Percentiles rank a stretch among this genome's conserved stretches.
Conservation (phyloP, 2,888 invertebrate species). For the Leptura quadrifasciata region DNA sequence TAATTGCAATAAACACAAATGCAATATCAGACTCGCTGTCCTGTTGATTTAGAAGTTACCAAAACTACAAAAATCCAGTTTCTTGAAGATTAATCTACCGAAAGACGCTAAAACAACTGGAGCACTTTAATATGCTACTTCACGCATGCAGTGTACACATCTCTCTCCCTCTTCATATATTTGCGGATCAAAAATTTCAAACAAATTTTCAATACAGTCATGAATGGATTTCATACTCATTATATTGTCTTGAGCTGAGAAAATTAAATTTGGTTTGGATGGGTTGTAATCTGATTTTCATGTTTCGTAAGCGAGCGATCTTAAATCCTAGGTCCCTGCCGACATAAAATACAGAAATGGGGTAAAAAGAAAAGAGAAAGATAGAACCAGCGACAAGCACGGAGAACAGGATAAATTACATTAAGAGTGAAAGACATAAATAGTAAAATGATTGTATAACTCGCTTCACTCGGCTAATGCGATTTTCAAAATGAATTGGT, state of each 20-base stretch:
- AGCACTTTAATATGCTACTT: too few relatives aligned
- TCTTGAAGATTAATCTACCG: too few relatives aligned
- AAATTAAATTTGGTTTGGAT: slow-evolving; percentile 48
- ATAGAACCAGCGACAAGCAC: slow-evolving; percentile 31
- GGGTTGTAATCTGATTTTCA: slow-evolving; percentile 52
- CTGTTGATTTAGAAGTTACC: too few relatives aligned
- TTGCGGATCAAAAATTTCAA: not conserved
- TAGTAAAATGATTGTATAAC: slow-evolving; percentile 62
- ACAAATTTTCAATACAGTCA: not conserved
- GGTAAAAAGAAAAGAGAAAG: slow-evolving; percentile 13
- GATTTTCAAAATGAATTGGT: slow-evolving; percentile 62
- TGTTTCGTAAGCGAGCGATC: slow-evolving; percentile 49
- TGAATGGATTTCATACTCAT: slow-evolving; percentile 26
- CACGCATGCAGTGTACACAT: too few relatives aligned
- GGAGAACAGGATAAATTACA: slow-evolving; percentile 59
- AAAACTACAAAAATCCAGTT: too few relatives aligned
- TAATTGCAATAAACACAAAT: too few relatives aligned
- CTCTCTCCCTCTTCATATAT: too few relatives aligned
- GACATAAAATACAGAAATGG: slow-evolving; percentile 13
- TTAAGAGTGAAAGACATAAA: slow-evolving; percentile 58
- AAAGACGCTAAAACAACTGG: too few relatives aligned
- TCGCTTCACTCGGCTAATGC: slow-evolving; percentile 59
- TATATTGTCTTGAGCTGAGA: slow-evolving; percentile 33
- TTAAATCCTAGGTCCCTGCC: slow-evolving; percentile 44
- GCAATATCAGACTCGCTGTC: too few relatives aligned